Percentiles rank a stretch among this genome's conserved stretches.
Evolutionary conservation across 2,113 vertebrate species (phyloP).

Genomic region (Pimephales promelas): DNA sequence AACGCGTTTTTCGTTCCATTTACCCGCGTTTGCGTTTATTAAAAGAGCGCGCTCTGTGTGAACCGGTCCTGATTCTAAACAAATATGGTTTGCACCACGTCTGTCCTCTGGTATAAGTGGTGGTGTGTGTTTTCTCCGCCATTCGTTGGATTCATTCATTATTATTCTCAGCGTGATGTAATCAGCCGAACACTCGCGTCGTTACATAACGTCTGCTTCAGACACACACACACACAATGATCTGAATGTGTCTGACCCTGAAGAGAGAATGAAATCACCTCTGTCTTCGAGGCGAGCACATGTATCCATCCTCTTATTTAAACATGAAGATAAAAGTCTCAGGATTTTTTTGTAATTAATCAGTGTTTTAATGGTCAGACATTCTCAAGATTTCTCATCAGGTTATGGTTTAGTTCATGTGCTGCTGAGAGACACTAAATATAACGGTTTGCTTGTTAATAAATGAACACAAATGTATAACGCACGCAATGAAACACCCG

Average conservation of each 20-base stretch:
- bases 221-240: constrained; percentile 54
- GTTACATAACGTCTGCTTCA: constrained; percentile 72
- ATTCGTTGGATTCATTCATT: constrained; percentile 60
- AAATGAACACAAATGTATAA: too few relatives aligned
- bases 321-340: too few relatives aligned
- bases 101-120: not conserved
- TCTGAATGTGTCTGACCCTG: not conserved
- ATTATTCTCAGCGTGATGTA: constrained; percentile 72
- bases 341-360: too few relatives aligned
- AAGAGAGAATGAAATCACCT: not conserved
- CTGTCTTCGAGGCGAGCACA: too few relatives aligned
- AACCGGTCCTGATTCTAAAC: not conserved
- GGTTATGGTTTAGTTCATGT: not conserved
- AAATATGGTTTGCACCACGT: not conserved
- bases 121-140: constrained; percentile 8
- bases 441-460: too few relatives aligned
- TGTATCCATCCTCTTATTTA: not conserved
- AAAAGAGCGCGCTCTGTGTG: too few relatives aligned
- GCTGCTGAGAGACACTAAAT: not conserved
- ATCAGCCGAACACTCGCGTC: constrained; percentile 68
- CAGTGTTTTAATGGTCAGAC: too few relatives aligned
- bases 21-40: too few relatives aligned
- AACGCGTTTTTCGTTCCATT: too few relatives aligned
- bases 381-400: too few relatives aligned
- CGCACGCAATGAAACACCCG: too few relatives aligned